Evolutionary conservation across 2,113 vertebrate genomes (phyloP).

Genomic region (Muntiacus muntjak): DNA sequence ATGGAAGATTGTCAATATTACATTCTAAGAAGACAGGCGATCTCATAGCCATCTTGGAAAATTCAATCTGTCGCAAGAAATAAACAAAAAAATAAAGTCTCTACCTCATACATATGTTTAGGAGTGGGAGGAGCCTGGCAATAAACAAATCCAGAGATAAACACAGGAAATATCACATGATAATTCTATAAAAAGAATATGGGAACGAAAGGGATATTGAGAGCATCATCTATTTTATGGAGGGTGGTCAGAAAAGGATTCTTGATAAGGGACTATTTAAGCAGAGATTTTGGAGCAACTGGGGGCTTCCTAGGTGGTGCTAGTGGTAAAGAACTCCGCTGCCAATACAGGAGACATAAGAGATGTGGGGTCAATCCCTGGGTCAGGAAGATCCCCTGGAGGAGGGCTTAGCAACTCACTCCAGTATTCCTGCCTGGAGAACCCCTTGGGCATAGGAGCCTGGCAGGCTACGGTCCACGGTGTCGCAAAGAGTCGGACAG

Average conservation of each 20-base stretch:
- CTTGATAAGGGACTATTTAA: background rate
- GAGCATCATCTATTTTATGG: background rate
- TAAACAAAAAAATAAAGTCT: background rate
- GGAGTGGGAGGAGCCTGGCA: background rate
- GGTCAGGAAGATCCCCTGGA: background rate
- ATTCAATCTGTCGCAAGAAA: background rate
- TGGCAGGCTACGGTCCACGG: background rate
- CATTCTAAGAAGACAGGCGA: background rate
- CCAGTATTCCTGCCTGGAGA: background rate
- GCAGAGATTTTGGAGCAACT: background rate
- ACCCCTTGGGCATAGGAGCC: background rate
- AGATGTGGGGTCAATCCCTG: background rate
- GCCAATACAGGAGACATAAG: background rate
- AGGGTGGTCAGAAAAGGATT: background rate
- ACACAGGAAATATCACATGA: background rate
- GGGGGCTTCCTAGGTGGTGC: background rate
- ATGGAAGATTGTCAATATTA: background rate
- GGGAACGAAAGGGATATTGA: background rate
- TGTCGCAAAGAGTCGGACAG: fast-evolving
- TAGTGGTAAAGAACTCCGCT: background rate
- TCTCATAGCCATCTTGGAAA: background rate
- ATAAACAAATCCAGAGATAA: background rate
- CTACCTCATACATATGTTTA: background rate
- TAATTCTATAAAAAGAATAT: background rate
- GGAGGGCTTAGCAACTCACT: background rate